A percentile compares a stretch with the other conserved stretches of the same genome.
These are phyloP conservation scores for Thecophora atra DNA, from an alignment of 2,888 invertebrate genomes.

Conservation along the genomic window DNA sequence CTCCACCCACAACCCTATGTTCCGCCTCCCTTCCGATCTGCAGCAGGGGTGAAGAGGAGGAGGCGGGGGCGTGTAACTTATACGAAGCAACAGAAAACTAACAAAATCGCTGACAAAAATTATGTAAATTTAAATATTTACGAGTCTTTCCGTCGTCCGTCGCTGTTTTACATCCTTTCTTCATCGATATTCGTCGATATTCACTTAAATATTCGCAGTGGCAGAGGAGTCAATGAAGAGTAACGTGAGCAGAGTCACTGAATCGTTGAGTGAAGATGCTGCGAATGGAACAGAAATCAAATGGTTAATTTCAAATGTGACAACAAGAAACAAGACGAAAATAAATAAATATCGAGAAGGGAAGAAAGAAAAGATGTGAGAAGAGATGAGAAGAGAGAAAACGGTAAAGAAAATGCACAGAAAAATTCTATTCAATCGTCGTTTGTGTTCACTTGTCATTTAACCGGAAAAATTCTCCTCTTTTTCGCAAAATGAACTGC, in stretches of 20 bases:
- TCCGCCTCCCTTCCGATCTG: not conserved
- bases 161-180: no score
- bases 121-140: slow-evolving; percentile 10
- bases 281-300: not conserved
- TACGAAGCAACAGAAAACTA: not conserved
- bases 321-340: not conserved
- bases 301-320: slow-evolving; percentile 4
- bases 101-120: not conserved
- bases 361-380: not conserved
- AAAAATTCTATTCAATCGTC: no score
- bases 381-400: not conserved
- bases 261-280: no score
- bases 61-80: not conserved
- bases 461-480: no score
- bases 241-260: no score
- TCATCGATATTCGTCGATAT: no score
- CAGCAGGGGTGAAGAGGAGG: not conserved
- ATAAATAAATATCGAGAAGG: not conserved
- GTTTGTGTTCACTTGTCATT: no score
- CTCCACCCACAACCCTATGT: not conserved
- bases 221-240: no score
- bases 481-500: no score
- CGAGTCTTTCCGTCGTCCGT: no score
- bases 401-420: no score
- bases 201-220: no score